phyloP scores from a whole-genome alignment of 2,888 invertebrate species.

The Athetis lepigone region DNA sequence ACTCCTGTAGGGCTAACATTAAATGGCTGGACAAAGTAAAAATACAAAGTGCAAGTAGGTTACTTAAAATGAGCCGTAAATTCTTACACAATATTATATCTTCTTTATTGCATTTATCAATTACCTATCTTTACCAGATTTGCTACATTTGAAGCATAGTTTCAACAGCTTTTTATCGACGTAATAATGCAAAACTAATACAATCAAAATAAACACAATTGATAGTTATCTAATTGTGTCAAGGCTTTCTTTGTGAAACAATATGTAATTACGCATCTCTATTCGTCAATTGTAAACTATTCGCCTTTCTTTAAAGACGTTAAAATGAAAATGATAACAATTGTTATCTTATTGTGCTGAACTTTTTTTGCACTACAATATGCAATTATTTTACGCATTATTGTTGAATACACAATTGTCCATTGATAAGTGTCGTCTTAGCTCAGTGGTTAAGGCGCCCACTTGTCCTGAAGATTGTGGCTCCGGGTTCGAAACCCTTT shows the following conservation, averaged over 20 bases:
- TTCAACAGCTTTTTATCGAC: slow-evolving; percentile 8
- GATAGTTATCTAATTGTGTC: slow-evolving; percentile 45
- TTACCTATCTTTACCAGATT: not conserved
- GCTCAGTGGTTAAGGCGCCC: no score
- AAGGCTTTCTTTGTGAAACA: slow-evolving; percentile 46
- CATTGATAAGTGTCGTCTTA: not conserved
- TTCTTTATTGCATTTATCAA: not conserved
- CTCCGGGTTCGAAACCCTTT: no score
- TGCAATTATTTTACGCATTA: not conserved
- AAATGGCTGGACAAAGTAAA: not conserved
- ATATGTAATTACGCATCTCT: slow-evolving; percentile 27
- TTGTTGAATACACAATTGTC: not conserved
- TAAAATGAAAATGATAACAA: not conserved
- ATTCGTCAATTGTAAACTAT: slow-evolving; percentile 12
- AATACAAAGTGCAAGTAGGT: not conserved
- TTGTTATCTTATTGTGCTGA: not conserved
- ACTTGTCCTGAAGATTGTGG: no score
- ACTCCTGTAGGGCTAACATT: not conserved
- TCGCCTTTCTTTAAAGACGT: slow-evolving; percentile 29
- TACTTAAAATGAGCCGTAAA: not conserved
- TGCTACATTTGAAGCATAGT: not conserved
- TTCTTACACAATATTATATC: not conserved
- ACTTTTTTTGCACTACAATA: not conserved
- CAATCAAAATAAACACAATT: slow-evolving; percentile 14
- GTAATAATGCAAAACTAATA: not conserved